Base-by-base conservation (phyloP, 2,888 invertebrate genomes). In the Spilosoma lubricipeda region DNA sequence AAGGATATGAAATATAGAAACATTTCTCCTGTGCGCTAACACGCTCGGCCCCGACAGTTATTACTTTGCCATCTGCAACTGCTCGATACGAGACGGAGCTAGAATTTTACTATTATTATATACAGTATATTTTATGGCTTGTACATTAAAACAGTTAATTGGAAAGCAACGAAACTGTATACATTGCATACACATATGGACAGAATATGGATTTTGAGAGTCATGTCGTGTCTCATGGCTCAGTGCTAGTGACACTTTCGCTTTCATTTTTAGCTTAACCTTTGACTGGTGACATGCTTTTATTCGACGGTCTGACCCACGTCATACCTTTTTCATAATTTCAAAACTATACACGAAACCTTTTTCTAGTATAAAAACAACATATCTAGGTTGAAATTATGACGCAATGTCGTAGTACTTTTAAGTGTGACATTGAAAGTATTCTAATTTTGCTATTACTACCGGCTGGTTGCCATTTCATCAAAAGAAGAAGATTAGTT, bases 1-100 rank as follows among this genome's bases (percentile, higher is more conserved):
- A 70, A 64, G 70, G 70, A 74, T 74, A 84, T 77, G 82, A 80
- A 80, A 80, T 77, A 80, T 82, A 56, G 72, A 63, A 73, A 78
- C 80, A 82, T 82, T 82, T 81, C 77, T 70, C 64, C 67, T 73
- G 73, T 65, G 56, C 45, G 64, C 72, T 70, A 71, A 72, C 73
- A 82, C 80, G 71, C 75, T 72, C 42, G 42, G 27, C 65, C 36
- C 67, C 52, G 73, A 80, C 80, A 74, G 76, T 76, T 84, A 85
- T 84, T 84, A 76, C 75, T 77, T 30, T 79, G 77, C 76, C 73
- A 72, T 75, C 77, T 82, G 63, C 68, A 73, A 75, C 52, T 77
- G 71, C 72, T 77, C 73, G 72, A 75, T 75, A 75, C 75, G 33
- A 52, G 72, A 77, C 72, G n/a, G 30, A 59, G 59, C 20, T 70